These are phyloP conservation scores for Phrynocephalus versicolor DNA, from an alignment of 2,113 vertebrate species.

Conservation along the genomic window DNA sequence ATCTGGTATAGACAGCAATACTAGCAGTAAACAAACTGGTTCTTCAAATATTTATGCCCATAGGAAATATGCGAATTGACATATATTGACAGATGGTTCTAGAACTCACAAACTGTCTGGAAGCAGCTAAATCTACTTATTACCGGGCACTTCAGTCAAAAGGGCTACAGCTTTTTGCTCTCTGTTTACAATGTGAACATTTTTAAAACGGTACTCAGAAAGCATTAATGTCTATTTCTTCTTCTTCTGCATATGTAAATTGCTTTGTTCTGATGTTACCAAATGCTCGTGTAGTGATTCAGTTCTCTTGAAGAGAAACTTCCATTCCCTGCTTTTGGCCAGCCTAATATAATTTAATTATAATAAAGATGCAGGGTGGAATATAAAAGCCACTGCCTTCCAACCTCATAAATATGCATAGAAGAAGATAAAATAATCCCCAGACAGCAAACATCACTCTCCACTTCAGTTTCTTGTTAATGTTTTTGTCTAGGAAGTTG, in stretches of 20 bases:
- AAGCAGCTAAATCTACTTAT: background rate
- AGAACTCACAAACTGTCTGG: background rate
- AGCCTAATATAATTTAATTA: conserved; percentile 40
- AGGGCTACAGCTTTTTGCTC: background rate
- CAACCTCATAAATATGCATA: conserved; percentile 31
- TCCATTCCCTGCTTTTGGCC: conserved; percentile 9
- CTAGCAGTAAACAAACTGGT: background rate
- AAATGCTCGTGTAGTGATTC: background rate
- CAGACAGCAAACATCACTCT: conserved; percentile 20
- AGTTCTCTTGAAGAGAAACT: conserved; percentile 25
- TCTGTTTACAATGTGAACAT: background rate
- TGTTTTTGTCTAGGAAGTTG: conserved; percentile 4
- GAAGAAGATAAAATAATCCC: conserved; percentile 34
- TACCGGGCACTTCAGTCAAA: background rate
- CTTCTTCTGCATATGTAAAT: background rate
- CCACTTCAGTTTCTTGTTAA: conserved; percentile 17
- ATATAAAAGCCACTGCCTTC: conserved; percentile 24
- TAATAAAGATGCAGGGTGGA: conserved; percentile 11
- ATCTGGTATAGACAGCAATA: background rate
- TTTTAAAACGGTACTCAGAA: background rate
- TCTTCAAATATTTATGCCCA: background rate
- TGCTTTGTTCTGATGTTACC: conserved; percentile 20
- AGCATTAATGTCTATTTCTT: background rate
- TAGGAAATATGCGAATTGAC: background rate
- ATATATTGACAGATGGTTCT: background rate